These are phyloP conservation scores for Oceanites oceanicus DNA, from an alignment of 2,113 vertebrate species.

Conservation along the genomic window DNA sequence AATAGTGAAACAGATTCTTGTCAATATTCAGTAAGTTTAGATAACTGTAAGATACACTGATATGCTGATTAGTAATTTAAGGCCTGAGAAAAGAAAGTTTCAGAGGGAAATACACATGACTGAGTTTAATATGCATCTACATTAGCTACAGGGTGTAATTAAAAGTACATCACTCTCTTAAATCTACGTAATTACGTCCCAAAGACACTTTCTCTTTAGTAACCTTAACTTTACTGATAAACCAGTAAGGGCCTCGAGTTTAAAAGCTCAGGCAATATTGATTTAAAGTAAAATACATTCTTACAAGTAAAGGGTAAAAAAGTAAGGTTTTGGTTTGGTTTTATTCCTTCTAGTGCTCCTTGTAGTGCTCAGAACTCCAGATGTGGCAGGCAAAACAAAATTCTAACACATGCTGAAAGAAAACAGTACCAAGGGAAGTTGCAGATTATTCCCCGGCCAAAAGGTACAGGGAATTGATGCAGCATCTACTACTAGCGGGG, in stretches of 20 bases:
- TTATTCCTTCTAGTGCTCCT: not conserved
- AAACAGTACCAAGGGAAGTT: not conserved
- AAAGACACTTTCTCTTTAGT: constrained; percentile 62
- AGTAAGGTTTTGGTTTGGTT: not conserved
- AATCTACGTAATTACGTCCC: constrained; percentile 73
- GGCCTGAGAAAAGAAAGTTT: constrained; percentile 53
- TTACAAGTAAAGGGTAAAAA: constrained; percentile 8
- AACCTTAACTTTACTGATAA: constrained; percentile 47
- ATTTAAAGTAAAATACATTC: constrained; percentile 21
- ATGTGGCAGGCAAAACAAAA: not conserved
- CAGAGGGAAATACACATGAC: constrained; percentile 37
- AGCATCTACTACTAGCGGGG: not conserved
- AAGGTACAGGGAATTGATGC: not conserved
- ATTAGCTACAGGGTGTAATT: constrained; percentile 69
- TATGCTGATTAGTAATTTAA: constrained; percentile 50
- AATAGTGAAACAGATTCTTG: constrained; percentile 17
- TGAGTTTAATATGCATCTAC: constrained; percentile 53
- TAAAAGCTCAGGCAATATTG: constrained; percentile 19
- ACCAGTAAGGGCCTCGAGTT: not conserved
- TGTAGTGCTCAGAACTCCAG: not conserved
- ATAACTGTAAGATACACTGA: constrained; percentile 39
- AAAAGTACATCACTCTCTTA: constrained; percentile 63
- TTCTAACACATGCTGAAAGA: not conserved
- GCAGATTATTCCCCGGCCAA: not conserved
- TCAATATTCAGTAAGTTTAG: constrained; percentile 37